These are phyloP conservation scores for Diploscapter pachys DNA, from an alignment of 1,140 invertebrate species.

Conservation along the genomic window DNA sequence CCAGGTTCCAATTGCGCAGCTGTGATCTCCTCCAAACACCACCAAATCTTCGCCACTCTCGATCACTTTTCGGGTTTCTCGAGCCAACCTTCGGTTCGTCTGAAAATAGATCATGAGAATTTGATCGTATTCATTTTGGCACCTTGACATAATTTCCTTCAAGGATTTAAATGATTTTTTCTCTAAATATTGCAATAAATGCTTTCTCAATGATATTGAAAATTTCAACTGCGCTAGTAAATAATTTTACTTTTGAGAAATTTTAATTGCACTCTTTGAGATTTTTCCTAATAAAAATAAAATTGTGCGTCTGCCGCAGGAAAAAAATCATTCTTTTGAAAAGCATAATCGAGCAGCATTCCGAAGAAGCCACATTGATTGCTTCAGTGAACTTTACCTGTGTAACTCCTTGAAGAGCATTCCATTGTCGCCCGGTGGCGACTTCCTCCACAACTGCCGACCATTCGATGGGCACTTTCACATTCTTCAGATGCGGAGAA, in stretches of 20 bases:
- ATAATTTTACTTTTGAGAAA: no score
- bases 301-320: no score
- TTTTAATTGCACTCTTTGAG: no score
- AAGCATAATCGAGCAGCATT: no score
- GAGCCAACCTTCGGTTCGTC: slow-evolving; percentile 37
- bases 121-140: background rate
- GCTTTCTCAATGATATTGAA: background rate
- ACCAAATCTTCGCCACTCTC: slow-evolving; percentile 39
- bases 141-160: background rate
- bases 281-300: no score
- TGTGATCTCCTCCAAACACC: slow-evolving; percentile 50
- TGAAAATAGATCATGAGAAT: slow-evolving; percentile 9
- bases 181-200: background rate
- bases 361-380: no score
- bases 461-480: slow-evolving; percentile 44
- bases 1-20: slow-evolving; percentile 52
- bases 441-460: slow-evolving; percentile 40
- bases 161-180: background rate
- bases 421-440: slow-evolving; percentile 39
- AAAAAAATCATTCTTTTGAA: no score
- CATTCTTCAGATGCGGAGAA: slow-evolving; percentile 32
- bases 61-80: slow-evolving; percentile 33
- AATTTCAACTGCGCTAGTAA: no score
- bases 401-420: slow-evolving; percentile 46
- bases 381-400: slow-evolving; percentile 20